phyloP scores from a whole-genome alignment of 1,140 invertebrate species.

The Brachystomella parvula region DNA sequence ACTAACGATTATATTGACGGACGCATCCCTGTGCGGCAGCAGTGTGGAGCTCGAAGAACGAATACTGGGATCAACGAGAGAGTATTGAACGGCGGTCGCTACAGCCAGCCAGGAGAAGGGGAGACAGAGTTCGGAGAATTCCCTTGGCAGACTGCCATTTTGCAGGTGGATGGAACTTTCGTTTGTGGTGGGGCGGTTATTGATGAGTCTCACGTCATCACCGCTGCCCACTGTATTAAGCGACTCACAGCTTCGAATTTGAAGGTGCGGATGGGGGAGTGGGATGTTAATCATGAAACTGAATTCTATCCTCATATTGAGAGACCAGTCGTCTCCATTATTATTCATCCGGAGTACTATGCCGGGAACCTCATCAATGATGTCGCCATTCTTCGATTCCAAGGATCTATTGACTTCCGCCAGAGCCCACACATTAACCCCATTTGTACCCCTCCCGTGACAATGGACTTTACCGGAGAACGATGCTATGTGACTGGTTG shows the following conservation, averaged over 20 bases:
- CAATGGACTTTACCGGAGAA: conserved; percentile 66
- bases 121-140: conserved; percentile 88
- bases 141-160: conserved; percentile 82
- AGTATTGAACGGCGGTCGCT: conserved; percentile 73
- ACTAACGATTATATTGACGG: background rate
- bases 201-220: conserved; percentile 69
- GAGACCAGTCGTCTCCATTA: conserved; percentile 64
- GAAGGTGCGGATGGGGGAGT: conserved; percentile 79
- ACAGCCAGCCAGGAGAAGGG: conserved; percentile 50
- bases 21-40: conserved; percentile 39
- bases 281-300: conserved; percentile 89
- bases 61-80: conserved; percentile 73
- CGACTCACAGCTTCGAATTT: conserved; percentile 53
- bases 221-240: conserved; percentile 49
- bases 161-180: conserved; percentile 75
- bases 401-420: conserved; percentile 41
- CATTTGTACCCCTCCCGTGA: conserved; percentile 72
- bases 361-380: conserved; percentile 47
- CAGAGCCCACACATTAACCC: conserved; percentile 75
- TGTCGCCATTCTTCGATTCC: conserved; percentile 44
- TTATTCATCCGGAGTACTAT: conserved; percentile 43
- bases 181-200: conserved; percentile 82
- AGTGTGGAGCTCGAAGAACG: conserved; percentile 70
- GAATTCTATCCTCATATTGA: conserved; percentile 90
- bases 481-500: conserved; percentile 87